Percentiles rank a stretch among this genome's conserved stretches.
Conservation (phyloP, 2,797 vertebrate species). For the Garrulus glandarius region DNA sequence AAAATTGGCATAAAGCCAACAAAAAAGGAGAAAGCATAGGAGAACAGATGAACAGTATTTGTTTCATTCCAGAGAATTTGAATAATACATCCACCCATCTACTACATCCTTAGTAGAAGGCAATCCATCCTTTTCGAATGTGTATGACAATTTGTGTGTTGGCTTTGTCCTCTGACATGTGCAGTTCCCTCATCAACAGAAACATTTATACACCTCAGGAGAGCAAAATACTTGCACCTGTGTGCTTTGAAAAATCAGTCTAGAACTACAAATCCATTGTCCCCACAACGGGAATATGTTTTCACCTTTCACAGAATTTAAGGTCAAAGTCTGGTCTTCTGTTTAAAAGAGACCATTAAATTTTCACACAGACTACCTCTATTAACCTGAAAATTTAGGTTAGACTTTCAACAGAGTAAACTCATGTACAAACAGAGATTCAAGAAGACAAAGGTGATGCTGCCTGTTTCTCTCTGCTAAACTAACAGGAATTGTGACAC, state of each 20-base stretch:
- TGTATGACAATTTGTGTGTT: neutral
- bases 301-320: constrained; percentile 42
- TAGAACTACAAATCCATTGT: constrained; percentile 47
- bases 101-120: constrained; percentile 22
- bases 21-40: constrained; percentile 53
- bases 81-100: neutral
- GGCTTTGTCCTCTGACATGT: neutral
- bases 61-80: constrained; percentile 4
- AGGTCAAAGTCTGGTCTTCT: neutral
- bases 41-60: constrained; percentile 51
- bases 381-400: neutral
- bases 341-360: neutral
- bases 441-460: neutral
- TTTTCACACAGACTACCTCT: neutral
- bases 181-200: neutral
- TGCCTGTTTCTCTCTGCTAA: neutral
- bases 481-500: neutral
- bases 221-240: neutral
- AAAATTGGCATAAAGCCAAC: constrained; percentile 63
- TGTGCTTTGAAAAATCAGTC: neutral
- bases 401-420: neutral
- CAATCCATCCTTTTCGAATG: neutral
- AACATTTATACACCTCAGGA: neutral
- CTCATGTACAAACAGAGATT: neutral
- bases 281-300: neutral